Percentiles rank a stretch among this genome's conserved stretches.
These are phyloP conservation scores for Machimus rusticus DNA, from an alignment of 2,888 invertebrate species.

Conservation along the genomic window DNA sequence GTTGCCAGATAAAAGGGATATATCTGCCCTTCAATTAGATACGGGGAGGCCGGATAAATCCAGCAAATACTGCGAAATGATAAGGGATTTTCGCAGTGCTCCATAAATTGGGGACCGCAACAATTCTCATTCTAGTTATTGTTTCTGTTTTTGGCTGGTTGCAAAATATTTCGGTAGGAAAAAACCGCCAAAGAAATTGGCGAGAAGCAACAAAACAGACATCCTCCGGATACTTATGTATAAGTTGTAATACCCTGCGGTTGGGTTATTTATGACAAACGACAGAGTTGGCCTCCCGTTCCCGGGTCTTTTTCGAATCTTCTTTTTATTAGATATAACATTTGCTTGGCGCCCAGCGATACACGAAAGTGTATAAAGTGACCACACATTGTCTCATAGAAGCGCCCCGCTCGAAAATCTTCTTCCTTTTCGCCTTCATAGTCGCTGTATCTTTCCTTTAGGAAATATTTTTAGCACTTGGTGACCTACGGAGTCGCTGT, in stretches of 20 bases:
- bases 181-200: background rate
- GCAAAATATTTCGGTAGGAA: background rate
- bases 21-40: background rate
- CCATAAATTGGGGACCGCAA: conserved; percentile 25
- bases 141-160: background rate
- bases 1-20: conserved; percentile 36
- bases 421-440: background rate
- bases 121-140: background rate
- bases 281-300: background rate
- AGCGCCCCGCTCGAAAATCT: background rate
- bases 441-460: background rate
- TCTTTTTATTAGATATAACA: conserved; percentile 12
- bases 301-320: background rate
- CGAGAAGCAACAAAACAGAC: background rate
- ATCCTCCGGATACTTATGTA: conserved; percentile 16
- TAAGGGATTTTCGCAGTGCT: conserved; percentile 29
- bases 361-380: background rate
- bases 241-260: conserved; percentile 17
- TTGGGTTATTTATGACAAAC: conserved; percentile 27
- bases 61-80: conserved; percentile 41
- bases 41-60: conserved; percentile 1
- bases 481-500: background rate
- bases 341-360: background rate
- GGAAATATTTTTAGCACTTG: background rate
- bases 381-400: conserved; percentile 19